phyloP scores from a whole-genome alignment of 2,888 invertebrate genomes.

The Drosophila aldrichi region DNA sequence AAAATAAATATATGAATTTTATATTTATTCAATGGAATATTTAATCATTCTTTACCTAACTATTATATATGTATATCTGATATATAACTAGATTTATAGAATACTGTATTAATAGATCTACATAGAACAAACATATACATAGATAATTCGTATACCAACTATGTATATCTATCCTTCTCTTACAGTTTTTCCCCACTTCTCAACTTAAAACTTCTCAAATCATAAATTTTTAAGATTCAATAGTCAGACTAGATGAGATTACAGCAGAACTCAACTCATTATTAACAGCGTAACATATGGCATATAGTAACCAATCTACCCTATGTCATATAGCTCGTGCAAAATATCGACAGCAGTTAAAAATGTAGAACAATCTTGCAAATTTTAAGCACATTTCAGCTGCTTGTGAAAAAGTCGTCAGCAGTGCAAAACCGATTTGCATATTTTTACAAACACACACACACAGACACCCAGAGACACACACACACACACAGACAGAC shows the following conservation, averaged over 20 bases:
- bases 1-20: background rate
- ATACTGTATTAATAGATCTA: background rate
- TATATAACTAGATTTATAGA: background rate
- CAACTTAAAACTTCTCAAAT: background rate
- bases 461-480: background rate
- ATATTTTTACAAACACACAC: constrained; percentile 54
- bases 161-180: too few species aligned
- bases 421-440: constrained; percentile 72
- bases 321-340: background rate
- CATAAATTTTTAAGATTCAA: background rate
- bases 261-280: too few species aligned
- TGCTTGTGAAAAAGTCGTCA: constrained; percentile 73
- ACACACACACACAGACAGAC: constrained; percentile 2
- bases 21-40: too few species aligned
- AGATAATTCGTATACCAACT: too few species aligned
- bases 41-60: too few species aligned
- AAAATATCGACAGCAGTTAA: constrained; percentile 64
- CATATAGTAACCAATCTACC: background rate
- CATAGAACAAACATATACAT: background rate
- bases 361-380: constrained; percentile 71
- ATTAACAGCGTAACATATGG: background rate
- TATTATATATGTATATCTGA: background rate
- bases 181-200: too few species aligned
- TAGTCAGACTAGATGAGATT: background rate
- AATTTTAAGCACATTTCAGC: constrained; percentile 78